Evolutionary conservation across 1,140 invertebrate genomes (phyloP).

Genomic region (Diprion similis): DNA sequence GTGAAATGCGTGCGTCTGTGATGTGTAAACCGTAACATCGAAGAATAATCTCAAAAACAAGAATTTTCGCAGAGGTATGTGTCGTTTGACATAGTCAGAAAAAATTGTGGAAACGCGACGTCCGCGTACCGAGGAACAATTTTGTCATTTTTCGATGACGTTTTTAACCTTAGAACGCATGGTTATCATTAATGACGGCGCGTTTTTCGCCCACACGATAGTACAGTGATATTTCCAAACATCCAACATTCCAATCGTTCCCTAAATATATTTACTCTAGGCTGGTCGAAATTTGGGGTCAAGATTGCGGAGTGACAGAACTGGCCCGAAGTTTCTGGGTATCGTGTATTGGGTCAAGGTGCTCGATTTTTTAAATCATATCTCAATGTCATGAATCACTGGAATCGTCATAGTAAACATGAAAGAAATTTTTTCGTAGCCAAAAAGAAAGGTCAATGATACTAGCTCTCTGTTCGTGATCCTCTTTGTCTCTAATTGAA

Average conservation of each 20-base stretch:
- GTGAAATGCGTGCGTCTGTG: constrained; percentile 42
- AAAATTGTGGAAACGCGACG: background rate
- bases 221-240: background rate
- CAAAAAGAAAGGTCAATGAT: background rate
- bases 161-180: constrained; percentile 49
- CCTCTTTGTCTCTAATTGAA: too few relatives aligned
- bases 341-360: background rate
- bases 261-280: background rate
- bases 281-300: background rate
- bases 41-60: constrained; percentile 19
- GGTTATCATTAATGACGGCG: constrained; percentile 16
- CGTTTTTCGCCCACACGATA: background rate
- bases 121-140: background rate
- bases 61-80: background rate
- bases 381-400: background rate
- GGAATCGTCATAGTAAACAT: too few relatives aligned
- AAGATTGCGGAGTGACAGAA: background rate
- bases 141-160: constrained; percentile 37
- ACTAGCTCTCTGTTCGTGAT: too few relatives aligned
- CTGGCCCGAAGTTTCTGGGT: constrained; percentile 1
- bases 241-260: background rate
- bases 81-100: background rate
- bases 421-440: background rate
- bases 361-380: background rate
- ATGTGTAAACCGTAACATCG: constrained; percentile 35